Evolutionary conservation across 2,113 vertebrate genomes (phyloP).

Genomic region (Platysternon megacephalum): DNA sequence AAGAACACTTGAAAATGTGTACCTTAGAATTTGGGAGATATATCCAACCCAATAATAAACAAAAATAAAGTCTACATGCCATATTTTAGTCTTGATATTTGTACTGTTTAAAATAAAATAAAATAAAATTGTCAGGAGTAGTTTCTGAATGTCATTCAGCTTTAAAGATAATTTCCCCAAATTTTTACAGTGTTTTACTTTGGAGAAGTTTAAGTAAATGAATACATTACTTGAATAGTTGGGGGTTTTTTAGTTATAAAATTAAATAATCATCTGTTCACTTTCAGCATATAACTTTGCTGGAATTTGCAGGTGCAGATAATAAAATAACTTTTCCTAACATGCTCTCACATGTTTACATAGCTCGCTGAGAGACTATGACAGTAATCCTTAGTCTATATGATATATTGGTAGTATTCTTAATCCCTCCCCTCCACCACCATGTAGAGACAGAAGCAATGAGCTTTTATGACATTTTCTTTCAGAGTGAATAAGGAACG

Average conservation of each 20-base stretch:
- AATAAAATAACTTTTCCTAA: background rate
- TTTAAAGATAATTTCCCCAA: background rate
- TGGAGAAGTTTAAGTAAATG: background rate
- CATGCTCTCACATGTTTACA: background rate
- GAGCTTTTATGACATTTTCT: background rate
- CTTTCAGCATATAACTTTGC: background rate
- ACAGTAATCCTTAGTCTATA: background rate
- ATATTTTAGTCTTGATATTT: background rate
- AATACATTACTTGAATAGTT: background rate
- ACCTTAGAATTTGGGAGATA: background rate
- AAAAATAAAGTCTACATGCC: background rate
- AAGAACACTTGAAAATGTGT: background rate
- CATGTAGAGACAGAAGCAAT: background rate
- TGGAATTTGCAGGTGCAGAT: constrained; percentile 16
- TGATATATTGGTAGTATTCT: background rate
- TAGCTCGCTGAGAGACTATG: background rate
- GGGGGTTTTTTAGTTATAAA: background rate
- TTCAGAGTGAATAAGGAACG: accelerated
- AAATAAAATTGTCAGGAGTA: background rate
- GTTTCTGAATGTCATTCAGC: background rate
- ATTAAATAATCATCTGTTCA: background rate
- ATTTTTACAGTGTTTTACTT: background rate
- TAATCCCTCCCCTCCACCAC: background rate
- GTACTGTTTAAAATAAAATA: background rate
- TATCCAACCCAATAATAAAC: background rate